These are phyloP conservation scores for Drosophila orena DNA, from an alignment of 1,140 invertebrate genomes.

Conservation along the genomic window DNA sequence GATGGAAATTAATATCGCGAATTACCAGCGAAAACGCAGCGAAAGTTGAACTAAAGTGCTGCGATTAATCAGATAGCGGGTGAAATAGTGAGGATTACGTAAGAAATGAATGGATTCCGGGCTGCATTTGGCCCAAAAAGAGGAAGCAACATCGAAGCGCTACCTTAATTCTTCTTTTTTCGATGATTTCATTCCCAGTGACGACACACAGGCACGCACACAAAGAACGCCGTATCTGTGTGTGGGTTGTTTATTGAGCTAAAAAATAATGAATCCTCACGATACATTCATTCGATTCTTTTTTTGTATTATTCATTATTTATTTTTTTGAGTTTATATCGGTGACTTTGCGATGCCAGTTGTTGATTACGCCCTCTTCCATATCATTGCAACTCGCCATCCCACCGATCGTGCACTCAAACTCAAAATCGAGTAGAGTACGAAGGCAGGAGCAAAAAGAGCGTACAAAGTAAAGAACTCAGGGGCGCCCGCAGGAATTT, in stretches of 20 bases:
- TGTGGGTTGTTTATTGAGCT: conserved; percentile 40
- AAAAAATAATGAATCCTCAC: conserved; percentile 28
- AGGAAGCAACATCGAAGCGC: conserved; percentile 20
- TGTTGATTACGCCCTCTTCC: conserved; percentile 17
- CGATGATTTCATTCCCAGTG: conserved; percentile 78
- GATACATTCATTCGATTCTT: conserved; percentile 7
- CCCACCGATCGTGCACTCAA: conserved; percentile 13
- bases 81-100: conserved; percentile 73
- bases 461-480: background rate
- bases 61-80: conserved; percentile 29
- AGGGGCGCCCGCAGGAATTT: background rate
- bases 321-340: conserved; percentile 16
- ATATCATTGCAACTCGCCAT: conserved; percentile 29
- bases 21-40: conserved; percentile 46
- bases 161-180: conserved; percentile 5
- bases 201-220: conserved; percentile 55
- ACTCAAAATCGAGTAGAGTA: conserved; percentile 11
- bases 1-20: conserved; percentile 67
- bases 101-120: conserved; percentile 58
- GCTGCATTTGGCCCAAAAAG: conserved; percentile 67
- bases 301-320: background rate
- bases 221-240: conserved; percentile 2
- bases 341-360: conserved; percentile 15
- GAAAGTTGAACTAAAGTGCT: conserved; percentile 14
- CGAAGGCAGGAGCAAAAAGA: conserved; percentile 19